These are phyloP conservation scores for Drosophila melanica DNA, from an alignment of 1,140 invertebrate genomes.

Conservation along the genomic window DNA sequence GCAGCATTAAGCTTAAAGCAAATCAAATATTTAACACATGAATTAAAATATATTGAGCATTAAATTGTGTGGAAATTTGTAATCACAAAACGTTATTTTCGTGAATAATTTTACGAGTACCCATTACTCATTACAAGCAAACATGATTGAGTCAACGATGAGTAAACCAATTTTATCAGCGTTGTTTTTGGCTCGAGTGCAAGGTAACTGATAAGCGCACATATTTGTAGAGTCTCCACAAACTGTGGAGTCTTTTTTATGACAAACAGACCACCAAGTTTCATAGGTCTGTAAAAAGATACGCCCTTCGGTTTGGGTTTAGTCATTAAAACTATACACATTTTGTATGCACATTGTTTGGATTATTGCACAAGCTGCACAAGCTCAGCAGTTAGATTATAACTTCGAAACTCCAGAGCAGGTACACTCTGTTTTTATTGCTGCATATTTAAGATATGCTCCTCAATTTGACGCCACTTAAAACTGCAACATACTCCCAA, in stretches of 20 bases:
- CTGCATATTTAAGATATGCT: conserved; percentile 3
- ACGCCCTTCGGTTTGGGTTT: conserved; percentile 1
- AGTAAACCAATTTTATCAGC: conserved; percentile 69
- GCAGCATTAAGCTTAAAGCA: conserved; percentile 44
- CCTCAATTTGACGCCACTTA: not conserved
- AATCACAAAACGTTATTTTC: conserved; percentile 16
- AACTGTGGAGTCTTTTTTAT: conserved; percentile 24
- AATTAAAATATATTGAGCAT: conserved; percentile 44
- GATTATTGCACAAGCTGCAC: too few relatives aligned
- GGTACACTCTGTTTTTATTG: not conserved
- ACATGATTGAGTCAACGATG: conserved; percentile 53
- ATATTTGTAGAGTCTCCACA: conserved; percentile 60
- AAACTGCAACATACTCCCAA: conserved; percentile 22
- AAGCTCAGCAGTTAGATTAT: too few relatives aligned
- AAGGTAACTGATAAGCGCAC: conserved; percentile 63
- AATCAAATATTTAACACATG: conserved; percentile 68
- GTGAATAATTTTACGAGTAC: conserved; percentile 3
- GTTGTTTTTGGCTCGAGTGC: conserved; percentile 7
- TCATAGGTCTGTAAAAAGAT: conserved; percentile 35
- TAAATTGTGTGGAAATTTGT: conserved; percentile 7
- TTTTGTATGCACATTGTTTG: conserved; percentile 12
- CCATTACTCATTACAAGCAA: conserved; percentile 46
- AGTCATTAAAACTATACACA: conserved; percentile 18
- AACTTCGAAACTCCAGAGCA: too few relatives aligned
- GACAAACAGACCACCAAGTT: conserved; percentile 42